These are phyloP conservation scores for Merluccius polli DNA, from an alignment of 2,797 vertebrate species.

Conservation along the genomic window DNA sequence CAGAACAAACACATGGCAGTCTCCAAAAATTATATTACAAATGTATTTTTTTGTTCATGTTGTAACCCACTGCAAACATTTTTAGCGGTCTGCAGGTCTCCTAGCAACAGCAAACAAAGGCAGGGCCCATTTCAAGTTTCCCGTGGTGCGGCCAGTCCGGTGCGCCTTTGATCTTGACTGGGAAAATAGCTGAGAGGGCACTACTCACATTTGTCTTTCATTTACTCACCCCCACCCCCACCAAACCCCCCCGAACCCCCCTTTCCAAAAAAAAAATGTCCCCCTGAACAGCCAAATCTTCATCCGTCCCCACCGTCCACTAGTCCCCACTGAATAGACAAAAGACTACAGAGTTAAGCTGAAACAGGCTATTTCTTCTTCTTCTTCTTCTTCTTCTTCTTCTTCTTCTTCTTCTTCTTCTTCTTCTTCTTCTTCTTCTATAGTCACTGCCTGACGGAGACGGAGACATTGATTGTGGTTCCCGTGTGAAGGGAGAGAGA, in stretches of 20 bases:
- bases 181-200: constrained; percentile 78
- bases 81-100: constrained; percentile 75
- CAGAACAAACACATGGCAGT: constrained; percentile 69
- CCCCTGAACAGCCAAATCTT: constrained; percentile 76
- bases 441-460: not conserved
- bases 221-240: constrained; percentile 59
- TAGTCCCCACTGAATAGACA: constrained; percentile 61
- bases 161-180: constrained; percentile 76
- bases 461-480: constrained; percentile 22
- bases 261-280: constrained; percentile 51
- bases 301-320: constrained; percentile 70
- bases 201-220: constrained; percentile 80
- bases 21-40: constrained; percentile 80
- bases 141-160: constrained; percentile 72
- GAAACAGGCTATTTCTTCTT: constrained; percentile 51
- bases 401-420: not conserved
- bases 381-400: constrained; percentile 31
- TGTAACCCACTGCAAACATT: constrained; percentile 78
- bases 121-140: constrained; percentile 82
- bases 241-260: not conserved
- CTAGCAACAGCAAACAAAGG: constrained; percentile 86
- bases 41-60: constrained; percentile 75
- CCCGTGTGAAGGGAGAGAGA: constrained; percentile 15
- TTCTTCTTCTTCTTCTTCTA: too few species aligned
- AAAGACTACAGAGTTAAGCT: constrained; percentile 54